These are phyloP conservation scores for Tor tambroides DNA, from an alignment of 2,113 vertebrate genomes.

Conservation along the genomic window DNA sequence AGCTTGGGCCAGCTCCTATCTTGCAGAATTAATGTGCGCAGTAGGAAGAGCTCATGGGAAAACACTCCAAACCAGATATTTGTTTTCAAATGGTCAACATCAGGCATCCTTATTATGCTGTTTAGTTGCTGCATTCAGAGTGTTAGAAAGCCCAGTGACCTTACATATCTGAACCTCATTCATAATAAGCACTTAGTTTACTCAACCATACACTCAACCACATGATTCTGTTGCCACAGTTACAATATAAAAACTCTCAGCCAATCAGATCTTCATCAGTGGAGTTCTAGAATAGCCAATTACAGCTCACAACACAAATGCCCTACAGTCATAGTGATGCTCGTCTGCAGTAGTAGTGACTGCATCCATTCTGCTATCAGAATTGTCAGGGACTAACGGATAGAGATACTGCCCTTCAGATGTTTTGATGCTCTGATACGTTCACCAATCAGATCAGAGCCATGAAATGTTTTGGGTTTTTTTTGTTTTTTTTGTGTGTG, in stretches of 20 bases:
- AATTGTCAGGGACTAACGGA: constrained; percentile 38
- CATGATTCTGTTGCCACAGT: constrained; percentile 68
- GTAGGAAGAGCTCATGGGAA: constrained; percentile 6
- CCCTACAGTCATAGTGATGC: constrained; percentile 68
- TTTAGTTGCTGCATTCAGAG: background rate
- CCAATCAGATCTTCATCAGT: constrained; percentile 60
- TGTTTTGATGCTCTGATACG: background rate
- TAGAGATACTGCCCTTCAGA: constrained; percentile 24
- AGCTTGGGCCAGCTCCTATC: background rate
- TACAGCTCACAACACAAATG: constrained; percentile 58
- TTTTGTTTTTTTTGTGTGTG: background rate
- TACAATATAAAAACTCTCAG: constrained; percentile 64
- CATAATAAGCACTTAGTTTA: constrained; percentile 40
- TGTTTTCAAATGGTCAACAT: constrained; percentile 2
- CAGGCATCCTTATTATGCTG: background rate
- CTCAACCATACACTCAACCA: constrained; percentile 63
- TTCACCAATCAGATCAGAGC: too few relatives aligned
- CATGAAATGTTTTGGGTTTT: too few relatives aligned
- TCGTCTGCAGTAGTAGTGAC: constrained; percentile 2
- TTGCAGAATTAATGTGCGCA: constrained; percentile 20
- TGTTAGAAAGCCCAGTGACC: constrained; percentile 24
- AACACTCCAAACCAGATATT: constrained; percentile 36
- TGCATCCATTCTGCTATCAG: constrained; percentile 2
- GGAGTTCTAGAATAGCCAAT: constrained; percentile 61
- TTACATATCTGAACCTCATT: constrained; percentile 12